phyloP scores from a whole-genome alignment of 2,113 vertebrate species.

The Hemibagrus wyckioides region DNA sequence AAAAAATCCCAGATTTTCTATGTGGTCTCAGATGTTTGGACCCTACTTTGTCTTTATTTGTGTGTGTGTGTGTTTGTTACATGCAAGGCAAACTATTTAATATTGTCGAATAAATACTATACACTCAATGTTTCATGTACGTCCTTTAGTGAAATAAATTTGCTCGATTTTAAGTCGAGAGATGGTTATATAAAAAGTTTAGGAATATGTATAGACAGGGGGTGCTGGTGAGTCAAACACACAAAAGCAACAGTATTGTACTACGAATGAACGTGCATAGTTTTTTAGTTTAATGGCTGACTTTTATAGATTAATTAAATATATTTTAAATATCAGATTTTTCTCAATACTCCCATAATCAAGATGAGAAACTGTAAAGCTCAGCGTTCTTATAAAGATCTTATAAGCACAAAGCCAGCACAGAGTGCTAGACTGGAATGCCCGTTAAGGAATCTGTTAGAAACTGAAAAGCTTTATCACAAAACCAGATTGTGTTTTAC shows the following conservation, averaged over 20 bases:
- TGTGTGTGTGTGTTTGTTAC: not conserved
- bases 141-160: not conserved
- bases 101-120: conserved; percentile 11
- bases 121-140: not conserved
- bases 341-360: not conserved
- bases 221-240: conserved; percentile 23
- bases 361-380: not conserved
- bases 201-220: conserved; percentile 5
- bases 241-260: not conserved
- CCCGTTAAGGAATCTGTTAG: not conserved
- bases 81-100: not conserved
- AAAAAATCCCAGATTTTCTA: not conserved
- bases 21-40: not conserved
- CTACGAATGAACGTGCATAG: not conserved
- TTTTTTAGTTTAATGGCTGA: not conserved
- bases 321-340: not conserved
- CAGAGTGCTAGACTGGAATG: not conserved
- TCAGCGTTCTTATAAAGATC: not conserved
- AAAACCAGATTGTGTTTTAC: not conserved
- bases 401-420: not conserved
- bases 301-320: not conserved
- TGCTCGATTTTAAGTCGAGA: not conserved
- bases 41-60: not conserved
- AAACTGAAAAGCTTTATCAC: not conserved
- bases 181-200: not conserved